Evolutionary conservation across 2,113 vertebrate genomes (phyloP), one percentile per base, ranked within the genome.

Genomic region (Excalfactoria chinensis): DNA sequence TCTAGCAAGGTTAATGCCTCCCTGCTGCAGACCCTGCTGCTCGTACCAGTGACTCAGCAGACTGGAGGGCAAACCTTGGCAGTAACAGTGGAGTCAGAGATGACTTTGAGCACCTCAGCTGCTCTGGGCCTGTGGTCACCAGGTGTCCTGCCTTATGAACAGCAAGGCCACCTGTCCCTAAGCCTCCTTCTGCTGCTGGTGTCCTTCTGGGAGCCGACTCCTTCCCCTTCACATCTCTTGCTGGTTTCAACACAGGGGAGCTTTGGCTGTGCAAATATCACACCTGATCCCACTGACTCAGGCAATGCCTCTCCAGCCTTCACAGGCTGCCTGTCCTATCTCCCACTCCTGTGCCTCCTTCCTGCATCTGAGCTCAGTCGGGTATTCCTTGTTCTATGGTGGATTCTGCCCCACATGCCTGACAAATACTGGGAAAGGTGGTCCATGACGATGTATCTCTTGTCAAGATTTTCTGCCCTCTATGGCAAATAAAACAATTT

Each of bases 201-300:
- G 63, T 17, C 35, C 48, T n/a, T 41, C 30, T 30, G 26, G 55
- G 41, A 91, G 26, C 21, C 23, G 73, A 6, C n/a, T 82, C 13
- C 43, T 59, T 53, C 18, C 12, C 5, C 12, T 82, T 70, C 0
- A 1, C 22, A 35, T 51, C 44, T 1, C 0, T 41, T 44, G 20
- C 51, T 84, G 5, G 32, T 32, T 79, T 48, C 32, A 56, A 34
- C 32, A 32, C 35, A 84, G 32, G 41, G 41, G 32, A 76, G 28
- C 22, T 68, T 68, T 79, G 34, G 10, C 46, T 77, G 1, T 51
- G 13, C n/a, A 55, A 67, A 43, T 7, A 12, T 8, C 23, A 68
- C 4, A 8, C 25, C 25, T 9, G 17, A 35, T 1, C 22, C 25
- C 17, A 21, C 23, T 1, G 2, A 25, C 26, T 49, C 22, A 30